A percentile compares a stretch with the other conserved stretches of the same genome.
Conservation (phyloP, 2,797 vertebrate genomes). For the Cossypha dichroa region DNA sequence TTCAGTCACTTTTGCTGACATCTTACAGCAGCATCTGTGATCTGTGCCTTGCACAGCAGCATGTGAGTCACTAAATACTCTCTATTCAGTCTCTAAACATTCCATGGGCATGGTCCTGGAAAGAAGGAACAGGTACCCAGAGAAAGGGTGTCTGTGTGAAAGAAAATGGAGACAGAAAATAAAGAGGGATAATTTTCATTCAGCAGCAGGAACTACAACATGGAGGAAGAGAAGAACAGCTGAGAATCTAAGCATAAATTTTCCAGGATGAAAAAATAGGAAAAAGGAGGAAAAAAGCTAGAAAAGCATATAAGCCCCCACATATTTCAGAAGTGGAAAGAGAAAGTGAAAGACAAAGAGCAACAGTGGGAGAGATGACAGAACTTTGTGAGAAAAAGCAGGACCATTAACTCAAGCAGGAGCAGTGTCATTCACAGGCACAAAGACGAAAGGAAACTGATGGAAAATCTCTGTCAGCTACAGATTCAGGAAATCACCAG, state of each 20-base stretch:
- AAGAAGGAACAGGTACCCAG: background rate
- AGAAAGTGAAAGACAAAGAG: background rate
- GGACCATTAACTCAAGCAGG: accelerated
- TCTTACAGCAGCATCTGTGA: background rate
- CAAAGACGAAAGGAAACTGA: background rate
- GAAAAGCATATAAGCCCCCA: background rate
- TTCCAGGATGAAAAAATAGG: background rate
- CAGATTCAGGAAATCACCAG: background rate
- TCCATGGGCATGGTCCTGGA: background rate
- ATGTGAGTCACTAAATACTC: background rate
- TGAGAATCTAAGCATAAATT: background rate
- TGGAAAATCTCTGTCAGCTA: background rate
- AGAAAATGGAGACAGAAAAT: background rate
- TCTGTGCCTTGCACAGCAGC: background rate
- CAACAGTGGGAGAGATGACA: background rate
- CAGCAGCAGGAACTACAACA: background rate
- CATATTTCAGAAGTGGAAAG: background rate
- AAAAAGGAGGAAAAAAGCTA: background rate
- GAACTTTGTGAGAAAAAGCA: background rate
- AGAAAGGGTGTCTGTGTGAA: background rate
- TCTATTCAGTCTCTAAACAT: background rate
- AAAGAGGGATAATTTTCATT: background rate
- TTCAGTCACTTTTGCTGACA: background rate
- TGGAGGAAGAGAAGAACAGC: background rate
- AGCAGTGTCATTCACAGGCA: background rate